Base-by-base conservation (phyloP, 1,140 invertebrate genomes). In the Scaptomyza hsui region DNA sequence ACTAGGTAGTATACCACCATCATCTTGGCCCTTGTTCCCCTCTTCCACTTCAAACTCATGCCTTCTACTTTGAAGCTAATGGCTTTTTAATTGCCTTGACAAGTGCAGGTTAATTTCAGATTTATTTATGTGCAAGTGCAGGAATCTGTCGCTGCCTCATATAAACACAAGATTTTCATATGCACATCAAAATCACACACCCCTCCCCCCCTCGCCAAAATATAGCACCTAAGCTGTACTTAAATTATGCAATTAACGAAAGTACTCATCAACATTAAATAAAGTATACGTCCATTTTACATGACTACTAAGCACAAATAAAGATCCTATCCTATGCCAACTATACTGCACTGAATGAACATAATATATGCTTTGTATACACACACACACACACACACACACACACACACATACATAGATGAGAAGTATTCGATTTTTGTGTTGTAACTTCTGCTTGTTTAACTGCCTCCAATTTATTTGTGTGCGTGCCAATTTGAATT, bases 201-300 rank as follows among this genome's bases (percentile, higher is more conserved):
- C 10, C 16, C 1, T 44, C 12, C 10, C 10, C 41, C 10, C 16
- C 1, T 44, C 12, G 6, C 10, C 37, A 41, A 41, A 32, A 24
- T 26, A 35, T 35, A 3, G 29, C n/a, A n/a, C n/a, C n/a, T n/a
- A n/a, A n/a, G n/a, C 12, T n/a, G 12, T n/a, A 55, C 67, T 69
- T 42, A 61, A 77, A 77, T 86, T 86, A 86, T 44, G 68, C 63
- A 85, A 85, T 85, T 86, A 86, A 61, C 37, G n/a, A 61, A 68
- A 61, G 39, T 67, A 47, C 12, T 52, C 32, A 5, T 52, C 18
- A 39, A 41, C 21, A 21, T 15, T 53, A 13, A 41, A 60, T 65
- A 47, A 59, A 42, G 21, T 49, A 19, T 29, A 41, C 44, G 15
- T 68, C 12, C 56, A 44, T 49, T 60, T 42, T 60, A 68, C 32